Base-by-base conservation (phyloP, 1,140 invertebrate species). In the Asobara japonica region DNA sequence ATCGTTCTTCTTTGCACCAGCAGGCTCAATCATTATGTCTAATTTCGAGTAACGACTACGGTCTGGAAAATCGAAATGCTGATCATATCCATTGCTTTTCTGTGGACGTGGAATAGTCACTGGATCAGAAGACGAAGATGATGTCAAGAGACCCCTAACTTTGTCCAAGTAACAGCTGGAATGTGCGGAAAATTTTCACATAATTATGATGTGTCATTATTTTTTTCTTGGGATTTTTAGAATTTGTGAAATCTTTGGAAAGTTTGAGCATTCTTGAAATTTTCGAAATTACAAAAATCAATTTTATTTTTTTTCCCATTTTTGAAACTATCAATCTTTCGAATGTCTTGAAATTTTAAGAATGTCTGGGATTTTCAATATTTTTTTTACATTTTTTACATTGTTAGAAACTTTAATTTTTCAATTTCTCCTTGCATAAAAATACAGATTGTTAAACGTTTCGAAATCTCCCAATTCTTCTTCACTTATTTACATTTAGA, bases 1-100 rank as follows among this genome's bases (percentile, higher is more conserved):
- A 18, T 56, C 51, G 11, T 56, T 1, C 2, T 11, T 25, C 22
- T 27, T 31, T 16, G 3, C n/a, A 4, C 7, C 33, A 13, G 13
- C 7, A 45, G 7, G 22, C 29, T 64, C 36, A 31, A 71, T 48
- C 7, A 7, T 62, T 38, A 71, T 48, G 8, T 60, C 60, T 10
- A 71, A 29, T 31, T 62, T 48, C 4, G 18, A n/a, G 38, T 18
- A 71, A 25, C 69, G 22, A 11, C 38, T 64, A 3, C 61, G 33
- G 65, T 30, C 41, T n/a, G 36, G 25, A 71, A 64, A 71, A 71
- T 71, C 69, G 45, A 71, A 71, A 31, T 71, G 60, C 18, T 29
- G 29, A 18, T 71, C 69, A 41, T 64, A 71, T 3, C 61, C 69
- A 41, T 4, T 29, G 7, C 29, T 3, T 30, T 45, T 41, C 48